Percentiles rank a stretch among this genome's conserved stretches.
Evolutionary conservation across 2,888 invertebrate species (phyloP).

Genomic region (Ochlodes sylvanus): DNA sequence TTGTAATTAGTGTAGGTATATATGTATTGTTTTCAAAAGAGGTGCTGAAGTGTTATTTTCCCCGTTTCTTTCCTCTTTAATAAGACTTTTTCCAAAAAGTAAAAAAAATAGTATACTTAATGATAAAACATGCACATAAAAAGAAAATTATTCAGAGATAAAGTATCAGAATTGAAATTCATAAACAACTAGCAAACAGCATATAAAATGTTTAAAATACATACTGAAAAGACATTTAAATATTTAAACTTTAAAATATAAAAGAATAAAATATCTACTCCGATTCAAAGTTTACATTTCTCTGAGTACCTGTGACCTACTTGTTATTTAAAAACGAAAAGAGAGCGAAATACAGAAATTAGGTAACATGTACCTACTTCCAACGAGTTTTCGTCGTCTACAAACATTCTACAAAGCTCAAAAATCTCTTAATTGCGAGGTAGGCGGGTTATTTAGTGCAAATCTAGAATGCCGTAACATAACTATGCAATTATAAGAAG

Average conservation of each 20-base stretch:
- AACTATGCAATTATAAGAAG: slow-evolving; percentile 6
- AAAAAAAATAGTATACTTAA: too few relatives aligned
- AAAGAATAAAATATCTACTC: not conserved
- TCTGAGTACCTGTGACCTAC: slow-evolving; percentile 19
- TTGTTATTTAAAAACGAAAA: slow-evolving; percentile 22
- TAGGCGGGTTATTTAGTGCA: too few relatives aligned
- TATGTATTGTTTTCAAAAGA: too few relatives aligned
- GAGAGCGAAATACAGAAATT: slow-evolving; percentile 19
- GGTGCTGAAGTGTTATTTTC: too few relatives aligned
- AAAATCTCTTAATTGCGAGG: not conserved
- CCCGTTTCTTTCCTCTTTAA: too few relatives aligned
- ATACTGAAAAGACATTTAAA: not conserved
- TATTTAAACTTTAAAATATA: not conserved
- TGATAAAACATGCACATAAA: too few relatives aligned
- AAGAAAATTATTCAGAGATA: too few relatives aligned
- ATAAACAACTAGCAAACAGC: not conserved
- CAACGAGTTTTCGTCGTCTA: not conserved
- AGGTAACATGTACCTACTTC: slow-evolving; percentile 8
- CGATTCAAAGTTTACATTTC: slow-evolving; percentile 9
- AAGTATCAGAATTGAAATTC: not conserved
- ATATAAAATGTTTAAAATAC: not conserved
- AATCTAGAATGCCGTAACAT: not conserved
- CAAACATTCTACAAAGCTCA: slow-evolving; percentile 16
- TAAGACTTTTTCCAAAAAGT: too few relatives aligned
- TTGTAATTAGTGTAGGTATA: too few relatives aligned